Evolutionary conservation across 2,113 vertebrate species (phyloP).

Genomic region (Nicator chloris): DNA sequence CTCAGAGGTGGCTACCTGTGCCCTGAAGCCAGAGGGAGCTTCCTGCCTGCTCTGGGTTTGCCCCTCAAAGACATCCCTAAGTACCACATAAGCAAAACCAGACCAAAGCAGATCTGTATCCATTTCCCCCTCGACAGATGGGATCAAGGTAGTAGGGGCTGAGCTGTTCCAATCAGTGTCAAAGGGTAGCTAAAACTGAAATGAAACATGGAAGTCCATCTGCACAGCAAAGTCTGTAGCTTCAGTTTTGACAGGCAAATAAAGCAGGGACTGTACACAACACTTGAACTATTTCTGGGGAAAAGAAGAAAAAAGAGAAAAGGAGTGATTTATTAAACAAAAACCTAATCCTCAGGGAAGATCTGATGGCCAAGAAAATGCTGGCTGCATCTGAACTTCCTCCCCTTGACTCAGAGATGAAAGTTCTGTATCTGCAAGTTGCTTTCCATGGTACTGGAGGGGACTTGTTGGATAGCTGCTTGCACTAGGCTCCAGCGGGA

Average conservation of each 20-base stretch:
- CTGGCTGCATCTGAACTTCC: slow-evolving; percentile 9
- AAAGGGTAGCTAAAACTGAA: not conserved
- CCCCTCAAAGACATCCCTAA: not conserved
- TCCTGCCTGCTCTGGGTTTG: not conserved
- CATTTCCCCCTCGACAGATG: not conserved
- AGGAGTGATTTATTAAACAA: not conserved
- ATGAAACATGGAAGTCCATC: not conserved
- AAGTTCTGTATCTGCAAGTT: not conserved
- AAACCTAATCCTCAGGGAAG: not conserved
- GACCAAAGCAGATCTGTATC: not conserved
- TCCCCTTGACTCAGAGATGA: not conserved
- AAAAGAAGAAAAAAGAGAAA: not conserved
- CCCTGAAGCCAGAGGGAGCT: not conserved
- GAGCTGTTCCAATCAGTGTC: not conserved
- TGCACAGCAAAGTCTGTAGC: not conserved
- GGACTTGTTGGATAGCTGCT: not conserved
- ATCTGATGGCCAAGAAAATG: not conserved
- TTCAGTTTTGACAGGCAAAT: not conserved
- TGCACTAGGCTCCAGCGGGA: not conserved
- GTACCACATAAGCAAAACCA: not conserved
- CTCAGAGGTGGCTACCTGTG: not conserved
- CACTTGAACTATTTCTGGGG: not conserved
- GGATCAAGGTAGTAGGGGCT: not conserved
- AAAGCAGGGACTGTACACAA: not conserved
- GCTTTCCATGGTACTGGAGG: not conserved